Evolutionary conservation across 2,797 vertebrate genomes (phyloP).

Genomic region (Podargus strigoides): DNA sequence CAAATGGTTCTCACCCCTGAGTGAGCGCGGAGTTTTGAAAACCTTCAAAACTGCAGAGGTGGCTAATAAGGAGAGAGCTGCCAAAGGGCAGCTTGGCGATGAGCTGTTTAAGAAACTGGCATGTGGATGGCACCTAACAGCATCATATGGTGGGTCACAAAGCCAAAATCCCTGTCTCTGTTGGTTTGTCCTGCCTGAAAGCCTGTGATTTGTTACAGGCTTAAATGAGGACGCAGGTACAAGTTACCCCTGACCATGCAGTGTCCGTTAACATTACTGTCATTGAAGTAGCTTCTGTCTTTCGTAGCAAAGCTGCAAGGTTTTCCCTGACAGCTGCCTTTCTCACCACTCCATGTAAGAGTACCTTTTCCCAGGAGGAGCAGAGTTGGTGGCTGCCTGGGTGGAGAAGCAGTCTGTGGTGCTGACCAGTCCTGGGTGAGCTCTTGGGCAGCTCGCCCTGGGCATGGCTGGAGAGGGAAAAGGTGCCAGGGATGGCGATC

Average conservation of each 20-base stretch:
- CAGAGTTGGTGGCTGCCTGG: background rate
- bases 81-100: background rate
- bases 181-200: background rate
- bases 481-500: background rate
- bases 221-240: background rate
- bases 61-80: background rate
- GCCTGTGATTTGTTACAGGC: background rate
- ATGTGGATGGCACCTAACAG: background rate
- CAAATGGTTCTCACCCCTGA: background rate
- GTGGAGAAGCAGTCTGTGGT: background rate
- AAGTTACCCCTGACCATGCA: accelerated
- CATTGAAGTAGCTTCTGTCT: background rate
- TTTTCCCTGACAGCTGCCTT: background rate
- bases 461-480: background rate
- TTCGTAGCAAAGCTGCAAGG: background rate
- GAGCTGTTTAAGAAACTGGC: background rate
- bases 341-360: background rate
- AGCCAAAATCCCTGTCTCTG: background rate
- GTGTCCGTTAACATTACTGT: background rate
- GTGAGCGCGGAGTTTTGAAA: background rate
- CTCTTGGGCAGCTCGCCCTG: background rate
- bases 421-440: accelerated
- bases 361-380: background rate
- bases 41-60: background rate
- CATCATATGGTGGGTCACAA: background rate